Evolutionary conservation across 1,140 invertebrate species (phyloP), one percentile per base, ranked within the genome.

Genomic region (Drosophila biarmipes): DNA sequence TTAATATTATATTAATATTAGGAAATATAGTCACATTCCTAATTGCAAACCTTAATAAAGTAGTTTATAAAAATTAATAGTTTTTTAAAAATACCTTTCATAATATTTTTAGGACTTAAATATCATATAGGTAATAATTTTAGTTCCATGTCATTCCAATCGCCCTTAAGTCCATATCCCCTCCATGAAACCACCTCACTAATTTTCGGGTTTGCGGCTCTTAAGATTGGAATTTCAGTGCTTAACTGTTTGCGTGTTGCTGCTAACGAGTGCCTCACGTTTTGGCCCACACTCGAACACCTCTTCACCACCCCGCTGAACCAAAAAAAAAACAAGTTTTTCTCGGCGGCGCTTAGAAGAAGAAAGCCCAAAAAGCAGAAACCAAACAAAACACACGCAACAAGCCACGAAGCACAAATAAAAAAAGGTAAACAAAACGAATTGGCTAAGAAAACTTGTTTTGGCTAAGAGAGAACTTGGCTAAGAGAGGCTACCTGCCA

Each of bases 401-500:
- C 62, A 76, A 69, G 40, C 63, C 63, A 80, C 67, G 53, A 69
- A 69, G 51, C 66, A 82, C 68, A 72, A 89, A 73, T 72, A 78
- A 89, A 73, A 77, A 78, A 89, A 89, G 89, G 84, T 90, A 89
- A 89, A 89, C 84, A 89, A 89, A 74, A 74, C 78, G 67, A 52
- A 43, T 77, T 79, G 63, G 73, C 55, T 75, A 82, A 78, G 82
- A 78, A 69, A 85, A 89, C 85, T 66, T 61, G 85, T 87, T 87
- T 89, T 31, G 24, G 45, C 11, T 46, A 62, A 29, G 62, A 77
- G 73, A 72, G 75, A 76, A 46, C 15, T 19, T 34, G 21, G 38
- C 38, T 24, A 37, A 43, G 19, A 4, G 17, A 34, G 24, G n/a
- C 40, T 37, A 40, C 19, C 43, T 35, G 84, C 84, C 84, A 89